These are phyloP conservation scores for Drosophila saltans DNA, from an alignment of 1,140 invertebrate species.

Conservation along the genomic window DNA sequence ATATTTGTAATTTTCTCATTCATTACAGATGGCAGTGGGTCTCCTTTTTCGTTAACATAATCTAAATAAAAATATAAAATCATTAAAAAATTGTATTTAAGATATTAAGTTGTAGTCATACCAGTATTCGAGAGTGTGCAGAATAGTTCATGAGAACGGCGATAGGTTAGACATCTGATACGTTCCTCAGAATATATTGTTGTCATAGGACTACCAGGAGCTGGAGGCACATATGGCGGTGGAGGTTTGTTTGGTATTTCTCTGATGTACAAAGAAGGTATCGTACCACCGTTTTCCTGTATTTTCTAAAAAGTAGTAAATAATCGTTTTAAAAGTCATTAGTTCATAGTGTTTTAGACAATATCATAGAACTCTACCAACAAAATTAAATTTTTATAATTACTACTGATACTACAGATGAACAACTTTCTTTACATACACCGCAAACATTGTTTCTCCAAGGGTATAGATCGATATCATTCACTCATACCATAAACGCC, in stretches of 20 bases:
- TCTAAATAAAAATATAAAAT: neutral
- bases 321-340: neutral
- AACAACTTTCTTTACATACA: neutral
- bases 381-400: no score
- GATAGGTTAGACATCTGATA: slow-evolving; percentile 52
- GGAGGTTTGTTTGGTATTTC: slow-evolving; percentile 66
- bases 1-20: slow-evolving; percentile 62
- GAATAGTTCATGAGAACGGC: slow-evolving; percentile 51
- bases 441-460: neutral
- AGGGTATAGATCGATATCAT: neutral
- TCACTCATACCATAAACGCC: neutral
- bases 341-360: no score
- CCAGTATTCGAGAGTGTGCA: slow-evolving; percentile 43
- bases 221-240: slow-evolving; percentile 57
- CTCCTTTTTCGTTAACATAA: slow-evolving; percentile 14
- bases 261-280: slow-evolving; percentile 41
- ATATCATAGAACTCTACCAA: no score
- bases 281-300: neutral
- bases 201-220: slow-evolving; percentile 60
- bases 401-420: neutral
- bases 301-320: neutral
- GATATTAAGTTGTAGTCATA: neutral
- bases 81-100: neutral
- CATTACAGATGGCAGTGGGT: slow-evolving; percentile 32
- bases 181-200: slow-evolving; percentile 58